phyloP scores from a whole-genome alignment of 30 jellyfish, hydroid and myxozoan species.

The Turritopsis rubra region DNA sequence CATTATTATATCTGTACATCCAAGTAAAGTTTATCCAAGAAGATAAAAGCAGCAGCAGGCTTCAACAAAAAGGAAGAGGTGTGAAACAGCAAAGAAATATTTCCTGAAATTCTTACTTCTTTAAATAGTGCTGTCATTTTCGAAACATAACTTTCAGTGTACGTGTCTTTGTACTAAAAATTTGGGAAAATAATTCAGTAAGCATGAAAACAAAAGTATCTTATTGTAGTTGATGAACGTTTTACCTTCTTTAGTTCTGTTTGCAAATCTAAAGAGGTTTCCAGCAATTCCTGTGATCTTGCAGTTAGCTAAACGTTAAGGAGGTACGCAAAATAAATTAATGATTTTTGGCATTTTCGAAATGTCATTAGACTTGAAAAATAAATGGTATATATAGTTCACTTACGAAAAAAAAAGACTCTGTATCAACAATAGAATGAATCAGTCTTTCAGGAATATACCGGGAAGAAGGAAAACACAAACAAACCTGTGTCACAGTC shows the following conservation, averaged over 20 bases:
- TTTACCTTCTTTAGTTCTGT: slow-evolving; percentile 12
- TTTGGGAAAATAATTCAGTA: background rate
- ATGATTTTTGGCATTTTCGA: too few relatives aligned
- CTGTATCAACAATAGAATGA: too few relatives aligned
- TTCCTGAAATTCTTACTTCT: slow-evolving; percentile 13
- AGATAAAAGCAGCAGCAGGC: too few relatives aligned
- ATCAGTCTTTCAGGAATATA: too few relatives aligned
- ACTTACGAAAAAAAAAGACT: too few relatives aligned
- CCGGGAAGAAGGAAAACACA: background rate
- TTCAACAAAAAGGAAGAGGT: too few relatives aligned
- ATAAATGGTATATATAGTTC: too few relatives aligned
- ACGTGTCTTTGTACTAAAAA: slow-evolving; percentile 22
- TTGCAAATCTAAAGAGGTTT: slow-evolving; percentile 18
- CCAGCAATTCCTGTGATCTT: slow-evolving; percentile 12
- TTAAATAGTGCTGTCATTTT: background rate
- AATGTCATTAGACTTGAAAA: too few relatives aligned
- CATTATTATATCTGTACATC: too few relatives aligned
- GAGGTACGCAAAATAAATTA: background rate
- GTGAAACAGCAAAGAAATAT: background rate
- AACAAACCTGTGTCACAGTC: slow-evolving; percentile 13
- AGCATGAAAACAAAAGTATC: background rate
- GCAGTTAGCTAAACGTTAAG: slow-evolving; percentile 10
- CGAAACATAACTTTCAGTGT: background rate
- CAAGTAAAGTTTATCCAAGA: too few relatives aligned
- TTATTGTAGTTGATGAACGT: background rate